These are phyloP conservation scores for Chamaea fasciata DNA, from an alignment of 2,113 vertebrate genomes.

Conservation along the genomic window DNA sequence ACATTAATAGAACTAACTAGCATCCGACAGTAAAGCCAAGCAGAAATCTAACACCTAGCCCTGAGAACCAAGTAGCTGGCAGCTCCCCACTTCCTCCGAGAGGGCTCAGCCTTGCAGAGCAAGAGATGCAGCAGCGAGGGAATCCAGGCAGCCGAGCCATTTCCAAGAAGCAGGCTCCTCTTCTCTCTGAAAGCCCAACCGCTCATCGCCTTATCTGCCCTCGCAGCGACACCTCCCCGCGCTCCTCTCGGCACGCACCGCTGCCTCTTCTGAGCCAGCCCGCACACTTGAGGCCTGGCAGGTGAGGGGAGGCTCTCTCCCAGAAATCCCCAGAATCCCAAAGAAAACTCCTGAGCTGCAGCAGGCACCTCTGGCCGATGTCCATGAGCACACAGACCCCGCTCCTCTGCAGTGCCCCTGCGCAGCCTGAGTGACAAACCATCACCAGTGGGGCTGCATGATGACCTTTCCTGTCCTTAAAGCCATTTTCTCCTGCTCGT, in stretches of 20 bases:
- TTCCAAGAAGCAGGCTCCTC: constrained; percentile 68
- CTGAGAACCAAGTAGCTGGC: constrained; percentile 47
- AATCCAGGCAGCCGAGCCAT: constrained; percentile 57
- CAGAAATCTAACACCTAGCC: constrained; percentile 5
- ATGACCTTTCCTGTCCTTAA: not conserved
- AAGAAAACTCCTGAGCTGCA: not conserved
- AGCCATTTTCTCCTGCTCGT: not conserved
- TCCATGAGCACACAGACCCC: fast-evolving
- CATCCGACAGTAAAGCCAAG: not conserved
- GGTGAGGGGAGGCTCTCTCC: not conserved
- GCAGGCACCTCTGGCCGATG: not conserved
- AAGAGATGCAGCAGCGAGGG: constrained; percentile 31
- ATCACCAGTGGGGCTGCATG: not conserved
- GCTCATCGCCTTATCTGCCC: not conserved
- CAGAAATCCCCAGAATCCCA: not conserved
- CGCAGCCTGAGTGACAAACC: not conserved
- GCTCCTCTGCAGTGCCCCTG: not conserved
- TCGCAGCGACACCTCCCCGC: not conserved
- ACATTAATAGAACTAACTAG: not conserved
- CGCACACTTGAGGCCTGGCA: not conserved
- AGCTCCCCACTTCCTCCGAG: constrained; percentile 73
- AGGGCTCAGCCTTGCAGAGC: not conserved
- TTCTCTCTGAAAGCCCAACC: constrained; percentile 55
- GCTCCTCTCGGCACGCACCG: not conserved
- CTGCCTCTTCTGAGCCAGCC: not conserved